Conservation (phyloP, 2,113 vertebrate species). For the Oncorhynchus kisutch region DNA sequence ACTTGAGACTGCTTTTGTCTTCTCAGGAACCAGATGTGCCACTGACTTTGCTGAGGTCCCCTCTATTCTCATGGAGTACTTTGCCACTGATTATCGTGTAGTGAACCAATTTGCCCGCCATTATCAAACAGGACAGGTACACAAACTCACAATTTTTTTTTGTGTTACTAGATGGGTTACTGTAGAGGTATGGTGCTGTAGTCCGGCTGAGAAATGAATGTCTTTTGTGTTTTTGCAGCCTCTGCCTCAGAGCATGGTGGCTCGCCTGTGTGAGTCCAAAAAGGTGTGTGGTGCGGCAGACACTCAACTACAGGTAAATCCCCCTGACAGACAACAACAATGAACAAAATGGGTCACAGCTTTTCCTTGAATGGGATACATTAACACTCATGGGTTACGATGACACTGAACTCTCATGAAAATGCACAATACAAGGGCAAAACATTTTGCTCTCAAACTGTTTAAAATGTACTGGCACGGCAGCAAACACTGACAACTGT, state of each 20-base stretch:
- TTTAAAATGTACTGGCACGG: neutral
- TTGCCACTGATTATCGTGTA: constrained; percentile 93
- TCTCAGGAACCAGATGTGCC: constrained; percentile 89
- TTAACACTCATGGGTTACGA: no score
- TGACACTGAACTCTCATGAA: neutral
- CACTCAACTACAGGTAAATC: constrained; percentile 90
- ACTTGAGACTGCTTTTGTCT: constrained; percentile 27
- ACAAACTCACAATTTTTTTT: neutral
- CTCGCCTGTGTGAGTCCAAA: constrained; percentile 93
- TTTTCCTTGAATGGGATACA: no score
- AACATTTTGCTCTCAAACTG: neutral
- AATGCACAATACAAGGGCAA: neutral
- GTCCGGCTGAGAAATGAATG: neutral
- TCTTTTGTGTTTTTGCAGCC: constrained; percentile 66
- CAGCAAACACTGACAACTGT: neutral
- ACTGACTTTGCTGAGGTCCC: constrained; percentile 98
- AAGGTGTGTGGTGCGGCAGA: constrained; percentile 94
- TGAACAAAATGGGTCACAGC: no score
- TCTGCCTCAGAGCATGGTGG: constrained; percentile 89
- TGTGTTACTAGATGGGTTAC: neutral
- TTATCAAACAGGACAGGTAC: constrained; percentile 95
- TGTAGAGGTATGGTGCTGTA: neutral
- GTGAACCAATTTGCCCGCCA: constrained; percentile 94
- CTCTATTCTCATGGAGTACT: constrained; percentile 98
- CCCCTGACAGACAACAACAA: neutral